Evolutionary conservation across 2,797 vertebrate genomes (phyloP), one percentile per base, ranked within the genome.

Genomic region (Falco rusticolus): DNA sequence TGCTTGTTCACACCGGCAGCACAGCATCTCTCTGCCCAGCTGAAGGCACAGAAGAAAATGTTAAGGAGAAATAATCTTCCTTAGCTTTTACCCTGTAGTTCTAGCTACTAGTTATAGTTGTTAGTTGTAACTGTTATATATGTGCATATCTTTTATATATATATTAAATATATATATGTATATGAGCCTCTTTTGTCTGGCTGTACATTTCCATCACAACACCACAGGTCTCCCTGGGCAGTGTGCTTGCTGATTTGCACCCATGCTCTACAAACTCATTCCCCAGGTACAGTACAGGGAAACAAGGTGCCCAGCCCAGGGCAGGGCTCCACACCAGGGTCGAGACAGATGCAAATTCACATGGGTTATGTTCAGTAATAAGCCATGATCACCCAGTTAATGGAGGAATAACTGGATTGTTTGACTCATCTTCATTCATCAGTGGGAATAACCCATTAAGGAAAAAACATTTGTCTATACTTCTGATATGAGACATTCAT

Each of bases 401-500:
- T 48, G 57, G 53, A 80, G n/a, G 57, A 92, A 53, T 81, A 77
- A 75, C n/a, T 61, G 24, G 43, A 77, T 68, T 5, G 3, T 66
- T 90, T 90, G 50, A 61, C 80, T 80, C 2, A 0, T 56, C 53
- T 85, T 89, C 56, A 65, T 89, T 86, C 59, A 70, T 78, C 61
- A 48, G 33, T 34, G 39, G 57, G 33, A 85, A 54, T 83, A 77
- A 87, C 9, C 10, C 70, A 71, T 45, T 24, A 74, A 33, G 25
- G 41, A 43, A 93, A 90, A 93, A 68, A 3, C 4, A 4, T 15
- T 61, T 80, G 37, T 33, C 75, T 78, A 0, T 47, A 31, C 19
- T 37, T 87, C 71, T 85, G 64, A 80, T 90, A 37, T 81, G 81
- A 92, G 69, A 50, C 75, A 75, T 92, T 90, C 37, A 26, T 33